Percentiles rank a stretch among this genome's conserved stretches.
These are phyloP conservation scores for Neodontobutis hainanensis DNA, from an alignment of 2,113 vertebrate species.

Conservation along the genomic window DNA sequence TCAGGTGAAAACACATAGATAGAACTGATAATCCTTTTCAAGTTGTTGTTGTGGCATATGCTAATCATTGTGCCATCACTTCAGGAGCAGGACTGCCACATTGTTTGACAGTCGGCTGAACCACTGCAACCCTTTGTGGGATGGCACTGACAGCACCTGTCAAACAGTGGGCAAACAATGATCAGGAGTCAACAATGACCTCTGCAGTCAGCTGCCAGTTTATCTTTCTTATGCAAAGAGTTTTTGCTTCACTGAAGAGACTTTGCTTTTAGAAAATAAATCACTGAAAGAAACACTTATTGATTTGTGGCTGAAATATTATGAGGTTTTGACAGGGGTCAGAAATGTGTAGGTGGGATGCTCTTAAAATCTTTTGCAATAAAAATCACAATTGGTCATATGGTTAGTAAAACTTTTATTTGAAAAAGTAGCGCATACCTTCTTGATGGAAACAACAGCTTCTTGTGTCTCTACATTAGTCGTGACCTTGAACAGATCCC, in stretches of 20 bases:
- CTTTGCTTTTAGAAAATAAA: no score
- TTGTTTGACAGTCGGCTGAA: constrained; percentile 6
- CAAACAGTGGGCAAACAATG: constrained; percentile 20
- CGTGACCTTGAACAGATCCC: constrained; percentile 87
- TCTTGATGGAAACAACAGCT: constrained; percentile 87
- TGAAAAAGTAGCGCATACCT: constrained; percentile 79
- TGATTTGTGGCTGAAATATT: background rate
- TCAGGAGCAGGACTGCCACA: background rate
- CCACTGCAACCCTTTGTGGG: background rate
- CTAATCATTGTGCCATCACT: background rate
- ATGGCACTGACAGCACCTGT: constrained; percentile 17
- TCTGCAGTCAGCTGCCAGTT: background rate
- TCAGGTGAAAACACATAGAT: background rate
- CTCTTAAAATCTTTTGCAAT: background rate
- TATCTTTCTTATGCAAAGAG: background rate
- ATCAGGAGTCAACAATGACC: background rate
- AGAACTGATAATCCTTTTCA: background rate
- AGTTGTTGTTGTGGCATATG: background rate
- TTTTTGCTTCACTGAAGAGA: background rate
- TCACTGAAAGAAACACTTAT: background rate
- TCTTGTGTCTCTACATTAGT: constrained; percentile 92
- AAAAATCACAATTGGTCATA: no score
- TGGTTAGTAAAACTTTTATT: background rate
- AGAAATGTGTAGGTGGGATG: background rate
- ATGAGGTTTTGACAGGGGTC: background rate